Evolutionary conservation across 2,797 vertebrate genomes (phyloP).

Genomic region (Gambusia yucatana): DNA sequence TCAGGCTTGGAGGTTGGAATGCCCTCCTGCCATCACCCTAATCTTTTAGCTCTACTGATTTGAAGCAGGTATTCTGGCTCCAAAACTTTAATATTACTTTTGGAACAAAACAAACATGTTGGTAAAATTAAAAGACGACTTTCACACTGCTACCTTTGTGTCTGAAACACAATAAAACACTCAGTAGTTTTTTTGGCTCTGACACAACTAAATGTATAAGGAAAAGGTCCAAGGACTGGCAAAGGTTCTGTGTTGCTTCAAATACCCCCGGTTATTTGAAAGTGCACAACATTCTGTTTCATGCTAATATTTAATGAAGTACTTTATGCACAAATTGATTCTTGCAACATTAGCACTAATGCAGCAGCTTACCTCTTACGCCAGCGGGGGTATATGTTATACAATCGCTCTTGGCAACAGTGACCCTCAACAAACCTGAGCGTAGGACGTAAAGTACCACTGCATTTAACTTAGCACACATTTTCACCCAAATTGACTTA

Average conservation of each 20-base stretch:
- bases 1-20: background rate
- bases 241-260: background rate
- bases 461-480: background rate
- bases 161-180: background rate
- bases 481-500: background rate
- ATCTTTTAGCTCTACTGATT: background rate
- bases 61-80: background rate
- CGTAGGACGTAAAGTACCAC: background rate
- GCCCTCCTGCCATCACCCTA: background rate
- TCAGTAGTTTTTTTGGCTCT: background rate
- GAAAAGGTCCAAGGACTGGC: background rate
- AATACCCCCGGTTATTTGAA: background rate
- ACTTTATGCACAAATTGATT: background rate
- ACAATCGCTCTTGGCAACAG: background rate
- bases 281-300: background rate
- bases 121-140: background rate
- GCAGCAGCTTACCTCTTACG: background rate
- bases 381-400: background rate
- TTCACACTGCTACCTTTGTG: background rate
- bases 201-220: background rate
- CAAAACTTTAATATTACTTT: background rate
- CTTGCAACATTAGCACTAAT: background rate
- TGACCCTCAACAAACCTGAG: conserved; percentile 7
- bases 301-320: background rate
- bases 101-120: background rate